Base-by-base conservation (phyloP, 2,888 invertebrate genomes). In the Drosophila setosimentum region DNA sequence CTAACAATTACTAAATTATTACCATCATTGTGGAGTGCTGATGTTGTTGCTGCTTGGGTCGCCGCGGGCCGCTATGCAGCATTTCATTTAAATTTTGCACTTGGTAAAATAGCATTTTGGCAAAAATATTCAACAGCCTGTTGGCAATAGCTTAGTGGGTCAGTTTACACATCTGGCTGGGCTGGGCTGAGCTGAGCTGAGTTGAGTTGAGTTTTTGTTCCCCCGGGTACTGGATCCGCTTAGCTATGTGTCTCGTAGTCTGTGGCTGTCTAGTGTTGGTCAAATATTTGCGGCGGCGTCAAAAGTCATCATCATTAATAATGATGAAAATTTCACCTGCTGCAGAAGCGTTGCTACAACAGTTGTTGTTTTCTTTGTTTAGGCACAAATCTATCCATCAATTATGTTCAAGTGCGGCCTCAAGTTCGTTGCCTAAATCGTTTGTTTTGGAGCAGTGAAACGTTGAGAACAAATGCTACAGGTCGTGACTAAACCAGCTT, bases 231-330 rank as follows among this genome's bases (percentile, higher is more conserved):
- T 69, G 71, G 65, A 59, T 70, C 35, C 32, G 27, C 78, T 65
- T 73, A 49, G 50, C 48, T 68, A 80, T 27, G 27, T n/a, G 37
- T 4, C 10, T 65, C 45, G 51, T 65, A 57, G 62, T 58, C 78
- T 77, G 53, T 27, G 59, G 45, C 60, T 37, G 59, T 61, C 55
- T 75, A 89, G 90, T 87, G 85, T 73, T 85, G 77, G 65, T 80
- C 75, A 85, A 85, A 85, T 85, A 85, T 85, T 85, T 85, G 88
- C 90, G 86, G 58, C 73, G 70, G 80, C 77, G 86, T 73, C 77
- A 78, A 86, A 76, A 86, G 84, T 89, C 89, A 87, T 87, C 89
- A 87, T 90, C 87, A 87, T 87, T 90, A 87, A 90, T 87, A 87
- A 87, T 72, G 77, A 79, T 73, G 87, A 59, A 89, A 89, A 87